These are phyloP conservation scores for Diploscapter pachys DNA, from an alignment of 1,140 invertebrate species.

Conservation along the genomic window DNA sequence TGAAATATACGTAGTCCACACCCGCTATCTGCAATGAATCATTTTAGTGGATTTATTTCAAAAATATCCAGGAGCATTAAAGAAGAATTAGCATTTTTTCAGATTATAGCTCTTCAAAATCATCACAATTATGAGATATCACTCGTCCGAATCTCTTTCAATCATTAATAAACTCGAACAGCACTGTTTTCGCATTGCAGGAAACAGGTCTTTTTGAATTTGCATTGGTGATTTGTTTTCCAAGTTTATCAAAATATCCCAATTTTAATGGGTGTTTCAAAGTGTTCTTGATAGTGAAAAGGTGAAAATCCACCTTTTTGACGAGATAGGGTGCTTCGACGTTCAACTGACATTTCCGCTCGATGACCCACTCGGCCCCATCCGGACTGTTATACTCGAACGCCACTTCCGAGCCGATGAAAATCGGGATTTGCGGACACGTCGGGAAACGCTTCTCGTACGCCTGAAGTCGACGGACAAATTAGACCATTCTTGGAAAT, in stretches of 20 bases:
- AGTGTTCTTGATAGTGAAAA: not conserved
- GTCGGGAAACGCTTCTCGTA: slow-evolving; percentile 88
- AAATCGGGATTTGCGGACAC: slow-evolving; percentile 90
- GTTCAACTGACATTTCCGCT: slow-evolving; percentile 82
- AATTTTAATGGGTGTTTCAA: not conserved
- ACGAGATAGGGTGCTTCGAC: slow-evolving; percentile 91
- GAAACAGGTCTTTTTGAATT: too few species aligned
- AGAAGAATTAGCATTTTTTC: too few species aligned
- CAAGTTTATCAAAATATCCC: too few species aligned
- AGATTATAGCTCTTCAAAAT: too few species aligned
- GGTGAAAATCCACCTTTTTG: slow-evolving; percentile 73
- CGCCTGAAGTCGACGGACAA: slow-evolving; percentile 68
- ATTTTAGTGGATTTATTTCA: slow-evolving; percentile 16
- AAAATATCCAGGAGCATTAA: too few species aligned
- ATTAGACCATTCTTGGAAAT: not conserved
- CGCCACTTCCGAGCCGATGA: slow-evolving; percentile 80
- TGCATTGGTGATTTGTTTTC: too few species aligned
- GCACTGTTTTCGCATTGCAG: too few species aligned
- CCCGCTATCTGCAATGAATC: slow-evolving; percentile 75
- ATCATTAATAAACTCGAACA: too few species aligned
- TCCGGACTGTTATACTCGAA: slow-evolving; percentile 76
- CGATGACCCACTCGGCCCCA: slow-evolving; percentile 76
- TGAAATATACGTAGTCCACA: slow-evolving; percentile 84
- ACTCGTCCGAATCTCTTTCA: too few species aligned
- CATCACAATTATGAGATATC: too few species aligned